phyloP scores from a whole-genome alignment of 2,113 vertebrate genomes.

The Sclerurus mexicanus region DNA sequence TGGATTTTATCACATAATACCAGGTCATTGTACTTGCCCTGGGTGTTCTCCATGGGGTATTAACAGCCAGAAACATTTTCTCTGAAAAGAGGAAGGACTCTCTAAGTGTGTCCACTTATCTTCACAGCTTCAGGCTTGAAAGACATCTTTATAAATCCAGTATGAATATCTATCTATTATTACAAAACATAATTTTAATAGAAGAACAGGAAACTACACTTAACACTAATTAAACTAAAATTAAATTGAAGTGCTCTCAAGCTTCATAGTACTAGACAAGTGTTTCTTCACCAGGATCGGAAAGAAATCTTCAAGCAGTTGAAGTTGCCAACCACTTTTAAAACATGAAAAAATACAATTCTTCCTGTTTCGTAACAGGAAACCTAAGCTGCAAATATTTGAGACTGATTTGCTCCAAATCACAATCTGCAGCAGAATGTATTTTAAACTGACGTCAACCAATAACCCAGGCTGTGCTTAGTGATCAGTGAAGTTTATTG shows the following conservation, averaged over 20 bases:
- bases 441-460: neutral
- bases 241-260: slow-evolving; percentile 11
- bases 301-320: neutral
- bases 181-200: neutral
- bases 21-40: rapidly evolving
- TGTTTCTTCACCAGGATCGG: neutral
- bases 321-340: neutral
- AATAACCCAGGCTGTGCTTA: neutral
- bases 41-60: neutral
- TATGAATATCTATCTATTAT: neutral
- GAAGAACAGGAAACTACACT: neutral
- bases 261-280: neutral
- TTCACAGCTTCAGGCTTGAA: neutral
- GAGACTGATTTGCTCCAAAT: neutral
- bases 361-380: neutral
- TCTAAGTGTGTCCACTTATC: neutral
- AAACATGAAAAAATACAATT: neutral
- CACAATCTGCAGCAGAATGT: neutral
- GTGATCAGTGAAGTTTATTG: neutral
- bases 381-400: neutral
- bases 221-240: slow-evolving; percentile 16
- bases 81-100: neutral
- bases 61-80: neutral
- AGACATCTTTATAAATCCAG: neutral
- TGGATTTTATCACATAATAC: neutral